These are phyloP conservation scores for Crypturellus undulatus DNA, from an alignment of 2,113 vertebrate genomes.

Conservation along the genomic window DNA sequence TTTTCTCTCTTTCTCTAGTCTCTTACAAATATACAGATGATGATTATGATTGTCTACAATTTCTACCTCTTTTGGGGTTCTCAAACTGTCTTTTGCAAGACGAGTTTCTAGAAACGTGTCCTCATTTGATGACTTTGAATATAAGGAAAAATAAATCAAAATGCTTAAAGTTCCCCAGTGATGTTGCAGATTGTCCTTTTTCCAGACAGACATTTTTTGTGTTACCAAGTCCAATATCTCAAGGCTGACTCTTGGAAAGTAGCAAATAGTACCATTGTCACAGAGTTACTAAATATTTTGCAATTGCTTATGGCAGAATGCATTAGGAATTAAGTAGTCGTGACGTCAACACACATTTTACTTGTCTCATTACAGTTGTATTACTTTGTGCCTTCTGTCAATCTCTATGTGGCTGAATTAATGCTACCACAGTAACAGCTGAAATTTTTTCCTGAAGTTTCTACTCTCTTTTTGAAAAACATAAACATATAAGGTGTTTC, in stretches of 20 bases:
- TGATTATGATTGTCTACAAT: background rate
- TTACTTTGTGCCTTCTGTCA: background rate
- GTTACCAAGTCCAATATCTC: background rate
- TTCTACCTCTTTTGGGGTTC: background rate
- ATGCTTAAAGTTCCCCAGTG: background rate
- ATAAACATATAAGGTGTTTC: background rate
- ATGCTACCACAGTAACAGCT: background rate
- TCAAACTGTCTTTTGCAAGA: background rate
- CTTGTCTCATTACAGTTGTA: background rate
- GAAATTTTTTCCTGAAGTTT: background rate
- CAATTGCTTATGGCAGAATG: background rate
- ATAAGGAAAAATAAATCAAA: background rate
- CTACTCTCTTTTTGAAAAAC: background rate
- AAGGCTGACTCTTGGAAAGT: background rate
- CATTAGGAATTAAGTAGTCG: background rate
- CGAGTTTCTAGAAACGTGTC: background rate
- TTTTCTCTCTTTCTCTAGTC: background rate
- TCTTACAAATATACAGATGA: background rate
- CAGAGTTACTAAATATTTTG: background rate
- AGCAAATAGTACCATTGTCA: background rate
- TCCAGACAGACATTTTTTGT: background rate
- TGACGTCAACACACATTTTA: background rate
- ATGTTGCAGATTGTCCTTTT: background rate
- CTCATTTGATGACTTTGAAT: background rate
- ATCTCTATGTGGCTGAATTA: background rate